Evolutionary conservation across 2,797 vertebrate species (phyloP).

Genomic region (Uromys caudimaculatus): DNA sequence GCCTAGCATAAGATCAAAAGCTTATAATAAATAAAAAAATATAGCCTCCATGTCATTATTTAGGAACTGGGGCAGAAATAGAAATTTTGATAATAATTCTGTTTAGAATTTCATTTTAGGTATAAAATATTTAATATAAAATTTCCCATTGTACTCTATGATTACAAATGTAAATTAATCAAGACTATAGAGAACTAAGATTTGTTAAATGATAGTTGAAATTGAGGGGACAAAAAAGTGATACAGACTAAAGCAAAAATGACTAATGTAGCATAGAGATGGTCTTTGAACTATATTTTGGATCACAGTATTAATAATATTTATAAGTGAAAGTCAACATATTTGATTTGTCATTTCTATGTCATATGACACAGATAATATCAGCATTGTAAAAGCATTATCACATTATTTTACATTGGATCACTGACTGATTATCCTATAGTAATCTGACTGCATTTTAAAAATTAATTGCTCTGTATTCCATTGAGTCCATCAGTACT

Average conservation of each 20-base stretch:
- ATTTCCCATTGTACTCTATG: not conserved
- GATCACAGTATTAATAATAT: not conserved
- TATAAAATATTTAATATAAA: not conserved
- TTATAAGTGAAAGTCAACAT: not conserved
- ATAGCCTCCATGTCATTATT: not conserved
- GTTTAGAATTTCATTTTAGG: not conserved
- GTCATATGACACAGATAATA: not conserved
- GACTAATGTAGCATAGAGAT: not conserved
- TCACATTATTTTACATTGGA: not conserved
- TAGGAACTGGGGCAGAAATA: not conserved
- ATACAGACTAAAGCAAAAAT: not conserved
- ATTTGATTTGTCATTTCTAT: not conserved
- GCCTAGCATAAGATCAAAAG: not conserved
- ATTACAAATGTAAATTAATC: not conserved
- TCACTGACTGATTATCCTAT: not conserved
- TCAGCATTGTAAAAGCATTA: not conserved
- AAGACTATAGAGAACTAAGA: conserved; percentile 24
- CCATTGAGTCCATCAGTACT: not conserved
- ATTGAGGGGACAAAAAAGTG: not conserved
- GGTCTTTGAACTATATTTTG: not conserved
- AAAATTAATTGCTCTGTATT: not conserved
- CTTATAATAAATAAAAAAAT: not conserved
- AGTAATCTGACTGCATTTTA: not conserved
- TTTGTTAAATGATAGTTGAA: not conserved
- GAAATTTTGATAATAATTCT: not conserved